Percentiles rank a stretch among this genome's conserved stretches.
Evolutionary conservation across 2,888 invertebrate genomes (phyloP).

Genomic region (Stegophylla sp.): DNA sequence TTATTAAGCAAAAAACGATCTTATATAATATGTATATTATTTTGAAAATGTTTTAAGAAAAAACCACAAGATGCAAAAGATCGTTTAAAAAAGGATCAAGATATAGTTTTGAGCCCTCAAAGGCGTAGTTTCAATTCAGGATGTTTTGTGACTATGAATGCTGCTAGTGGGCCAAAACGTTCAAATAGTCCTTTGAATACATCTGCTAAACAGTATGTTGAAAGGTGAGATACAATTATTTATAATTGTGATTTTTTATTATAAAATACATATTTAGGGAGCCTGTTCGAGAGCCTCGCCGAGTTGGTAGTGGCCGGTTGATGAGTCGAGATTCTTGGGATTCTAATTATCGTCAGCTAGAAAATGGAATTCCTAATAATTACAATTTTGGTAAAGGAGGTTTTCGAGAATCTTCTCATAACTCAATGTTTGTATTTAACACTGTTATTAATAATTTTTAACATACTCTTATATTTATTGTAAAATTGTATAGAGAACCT

Average conservation of each 20-base stretch:
- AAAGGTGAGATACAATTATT: constrained; percentile 31
- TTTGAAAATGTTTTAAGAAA: constrained; percentile 65
- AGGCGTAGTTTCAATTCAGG: constrained; percentile 85
- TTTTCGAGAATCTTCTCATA: constrained; percentile 48
- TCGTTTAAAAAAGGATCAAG: constrained; percentile 80
- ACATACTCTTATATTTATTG: not conserved
- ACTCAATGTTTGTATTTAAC: constrained; percentile 35
- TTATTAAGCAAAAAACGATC: no score
- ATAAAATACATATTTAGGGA: constrained; percentile 36
- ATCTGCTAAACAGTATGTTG: constrained; percentile 53
- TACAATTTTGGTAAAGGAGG: constrained; percentile 49
- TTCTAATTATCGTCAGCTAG: constrained; percentile 49
- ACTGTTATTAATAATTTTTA: not conserved
- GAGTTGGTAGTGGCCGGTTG: constrained; percentile 60
- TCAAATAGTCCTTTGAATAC: constrained; percentile 56
- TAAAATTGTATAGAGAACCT: constrained; percentile 35
- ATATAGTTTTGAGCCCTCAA: constrained; percentile 85
- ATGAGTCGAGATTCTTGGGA: constrained; percentile 58
- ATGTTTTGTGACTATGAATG: constrained; percentile 73
- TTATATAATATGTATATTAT: no score
- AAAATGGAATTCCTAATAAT: constrained; percentile 52
- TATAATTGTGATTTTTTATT: not conserved
- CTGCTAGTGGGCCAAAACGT: constrained; percentile 49
- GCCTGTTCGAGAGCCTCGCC: constrained; percentile 49
- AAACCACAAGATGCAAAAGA: constrained; percentile 76